Base-by-base conservation (phyloP, 1,140 invertebrate species). In the Panulirus ornatus region DNA sequence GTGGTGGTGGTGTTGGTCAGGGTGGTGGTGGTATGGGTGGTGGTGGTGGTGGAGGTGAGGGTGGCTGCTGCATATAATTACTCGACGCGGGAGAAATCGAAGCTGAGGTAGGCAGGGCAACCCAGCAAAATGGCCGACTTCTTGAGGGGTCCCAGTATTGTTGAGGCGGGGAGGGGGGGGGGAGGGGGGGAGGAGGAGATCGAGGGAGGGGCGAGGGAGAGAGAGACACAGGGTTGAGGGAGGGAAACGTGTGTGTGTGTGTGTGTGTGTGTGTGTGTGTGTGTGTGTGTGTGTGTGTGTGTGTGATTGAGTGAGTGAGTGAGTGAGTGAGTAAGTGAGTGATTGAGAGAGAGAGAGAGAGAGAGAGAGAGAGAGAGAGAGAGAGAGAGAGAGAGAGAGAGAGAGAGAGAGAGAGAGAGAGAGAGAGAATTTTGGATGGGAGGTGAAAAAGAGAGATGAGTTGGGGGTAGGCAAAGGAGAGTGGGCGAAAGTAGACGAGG, bases 381-480 rank as follows among this genome's bases (percentile, higher is more conserved):
- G 22, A 27, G 58, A 66, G n/a, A 27, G n/a, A 27, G 58, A 27
- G n/a, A 27, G 27, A 81, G 42, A 30, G 44, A 81, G 78, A 51
- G 78, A 47, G 78, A 81, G 44, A 51, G 44, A 51, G 78, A 51
- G 27, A 34, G 44, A 51, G 78, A 54, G 78, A 58, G 47, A 40
- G 78, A 51, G 9, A 54, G 47, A 54, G 78, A 34, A 19, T 66
- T n/a, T 36, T 16, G n/a, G 36, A 42, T 2, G 14, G 44, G 19
- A 38, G 81, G 71, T 42, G 27, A 44, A 75, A 34, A 85, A 66
- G 75, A 90, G 42, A 73, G 27, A 54, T 54, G 40, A 58, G 38
- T 47, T 38, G 51, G 66, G 73, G 90, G 88, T 92, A 90, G 6
- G 38, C 36, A 5, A 40, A 19, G 34, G 30, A 40, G 11, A 40